Evolutionary conservation across 2,797 vertebrate genomes (phyloP), one percentile per base, ranked within the genome.

Genomic region (Aphelocoma californica): DNA sequence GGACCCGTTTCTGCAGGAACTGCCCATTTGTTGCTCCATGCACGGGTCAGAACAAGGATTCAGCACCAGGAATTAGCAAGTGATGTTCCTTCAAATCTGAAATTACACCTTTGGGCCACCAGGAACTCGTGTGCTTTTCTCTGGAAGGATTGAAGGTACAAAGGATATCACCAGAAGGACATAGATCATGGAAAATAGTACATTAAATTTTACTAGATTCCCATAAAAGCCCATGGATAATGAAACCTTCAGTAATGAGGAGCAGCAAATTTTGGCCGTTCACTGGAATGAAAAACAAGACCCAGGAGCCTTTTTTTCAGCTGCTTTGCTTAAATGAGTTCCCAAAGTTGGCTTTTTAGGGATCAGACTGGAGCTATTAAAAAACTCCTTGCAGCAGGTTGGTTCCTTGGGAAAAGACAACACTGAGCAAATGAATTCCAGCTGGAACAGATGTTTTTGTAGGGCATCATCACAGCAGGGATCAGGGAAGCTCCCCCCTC

Each of bases 241-340:
- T 88, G 93, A 97, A 96, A 96, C 91, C 57, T 48, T 66, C 53
- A n/a, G 38, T 94, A 94, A 95, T 78, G 91, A 97, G 94, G 65
- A 92, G 61, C 73, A 93, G 71, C 93, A 82, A 91, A 84, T 88
- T 91, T 96, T 95, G 93, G 44, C 95, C 34, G 29, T 84, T 97
- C 65, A 69, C 56, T 92, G 61, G 87, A 58, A 77, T 86, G 85
- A 96, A 54, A 91, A 96, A 84, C 88, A 86, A 94, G 86, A 74
- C 94, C 85, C 94, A 29, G 24, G 92, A 82, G 72, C 81, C 71
- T 84, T 48, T 93, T 93, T 94, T 85, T 81, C 36, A 89, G 62
- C 60, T 94, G 32, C 78, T 94, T 71, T 57, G 65, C 67, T 73
- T 42, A 74, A 86, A 47, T 75, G 86, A 90, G 36, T 74, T 95